These are phyloP conservation scores for Esox lucius DNA, from an alignment of 2,797 vertebrate species.

Conservation along the genomic window DNA sequence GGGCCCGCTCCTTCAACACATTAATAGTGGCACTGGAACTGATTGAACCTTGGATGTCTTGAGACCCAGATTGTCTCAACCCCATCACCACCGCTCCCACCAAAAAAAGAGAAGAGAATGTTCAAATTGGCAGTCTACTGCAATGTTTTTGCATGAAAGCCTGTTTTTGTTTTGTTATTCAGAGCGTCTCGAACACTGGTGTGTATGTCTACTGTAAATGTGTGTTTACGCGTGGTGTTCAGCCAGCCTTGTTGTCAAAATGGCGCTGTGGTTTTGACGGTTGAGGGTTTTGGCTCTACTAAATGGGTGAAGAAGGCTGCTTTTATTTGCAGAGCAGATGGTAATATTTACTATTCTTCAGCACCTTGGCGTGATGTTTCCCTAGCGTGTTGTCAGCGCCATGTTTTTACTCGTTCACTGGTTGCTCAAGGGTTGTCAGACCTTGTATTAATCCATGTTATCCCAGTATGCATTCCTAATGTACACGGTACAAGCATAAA, in stretches of 20 bases:
- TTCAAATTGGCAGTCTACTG: slow-evolving; percentile 57
- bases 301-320: slow-evolving; percentile 41
- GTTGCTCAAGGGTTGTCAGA: neutral
- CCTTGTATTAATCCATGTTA: slow-evolving; percentile 35
- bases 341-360: slow-evolving; percentile 49
- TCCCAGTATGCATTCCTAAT: slow-evolving; percentile 9
- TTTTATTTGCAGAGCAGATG: slow-evolving; percentile 41
- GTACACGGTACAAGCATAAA: neutral
- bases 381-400: neutral
- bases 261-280: slow-evolving; percentile 34
- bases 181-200: neutral
- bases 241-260: slow-evolving; percentile 57
- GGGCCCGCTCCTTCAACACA: slow-evolving; percentile 73
- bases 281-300: slow-evolving; percentile 33
- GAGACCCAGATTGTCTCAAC: slow-evolving; percentile 70
- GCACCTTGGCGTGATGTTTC: neutral
- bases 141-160: neutral
- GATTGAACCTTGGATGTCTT: slow-evolving; percentile 77
- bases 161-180: neutral
- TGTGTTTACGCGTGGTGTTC: slow-evolving; percentile 42
- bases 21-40: slow-evolving; percentile 80
- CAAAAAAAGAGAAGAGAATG: slow-evolving; percentile 49
- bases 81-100: slow-evolving; percentile 52
- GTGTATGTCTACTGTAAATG: slow-evolving; percentile 58
- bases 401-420: neutral